Base-by-base conservation (phyloP, 2,888 invertebrate genomes). In the Julus scanicus region DNA sequence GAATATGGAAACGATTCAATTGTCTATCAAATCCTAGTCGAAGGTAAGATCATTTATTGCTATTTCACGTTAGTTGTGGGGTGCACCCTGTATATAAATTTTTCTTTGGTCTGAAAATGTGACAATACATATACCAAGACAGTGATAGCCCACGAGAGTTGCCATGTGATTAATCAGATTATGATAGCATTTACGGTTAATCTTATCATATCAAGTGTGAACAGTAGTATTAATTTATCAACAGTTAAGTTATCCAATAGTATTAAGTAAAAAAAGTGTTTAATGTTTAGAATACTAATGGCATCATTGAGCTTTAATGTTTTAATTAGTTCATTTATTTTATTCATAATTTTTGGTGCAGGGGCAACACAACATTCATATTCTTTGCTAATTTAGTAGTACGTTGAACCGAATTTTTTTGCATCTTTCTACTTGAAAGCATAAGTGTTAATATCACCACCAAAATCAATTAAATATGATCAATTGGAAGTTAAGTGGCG, bases 21-120 rank as follows among this genome's bases (percentile, higher is more conserved):
- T n/a, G 84, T 37, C 84, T 88, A 88, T 29, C 20, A 84, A 20
- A 20, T 88, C 48, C 15, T 88, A 48, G 88, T 88, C 17, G 88
- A 88, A 88, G 88, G 88, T 88, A 88, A 84, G 37, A 15, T n/a
- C 5, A 84, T 15, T 84, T 63, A 8, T 44, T 44, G 5, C 8
- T 44, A 5, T 44, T 44, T 44, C 8, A 44, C 44, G 8, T 44
- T 44, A 44, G 8, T 44, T 8, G 6, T 44, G 5, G 5, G 63
- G 8, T n/a, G 3, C 20, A 8, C 20, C 63, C 63, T 63, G 63
- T 63, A 63, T 4, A 57, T 4, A 8, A 15, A 13, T 57, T 15
- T 4, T 17, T 57, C n/a, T 44, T 44, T 44, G 44, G 8, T 44
- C 44, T 44, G 44, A 8, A 44, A 44, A 44, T 44, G 5, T 44